Evolutionary conservation across 2,888 invertebrate genomes (phyloP), one percentile per base, ranked within the genome.

Genomic region (Nipponacmea schrenckii): DNA sequence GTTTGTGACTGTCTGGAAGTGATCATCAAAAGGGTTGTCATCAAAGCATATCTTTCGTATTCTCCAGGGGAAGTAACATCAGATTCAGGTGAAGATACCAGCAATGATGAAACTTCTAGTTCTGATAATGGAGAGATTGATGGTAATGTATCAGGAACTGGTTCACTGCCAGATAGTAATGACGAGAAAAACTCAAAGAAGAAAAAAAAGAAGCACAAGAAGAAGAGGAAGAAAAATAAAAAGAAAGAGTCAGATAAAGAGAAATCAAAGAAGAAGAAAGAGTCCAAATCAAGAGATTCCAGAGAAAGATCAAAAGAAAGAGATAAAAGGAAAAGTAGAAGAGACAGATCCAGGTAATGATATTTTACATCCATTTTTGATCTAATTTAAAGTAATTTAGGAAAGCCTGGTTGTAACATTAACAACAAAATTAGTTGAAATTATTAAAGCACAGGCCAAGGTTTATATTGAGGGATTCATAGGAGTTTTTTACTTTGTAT

Each of bases 141-240:
- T 66, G 78, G 70, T 44, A 74, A 76, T n/a, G 71, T 79, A 10
- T 81, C 82, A 1, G 83, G 74, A 39, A 82, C 83, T 12, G 84
- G 83, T 0, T 83, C 84, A 31, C 67, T 83, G 8, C 74, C 71
- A 65, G 77, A 79, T 56, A 74, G 77, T 5, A 80, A 79, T 50
- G 71, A 73, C 56, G 81, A 79, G 4, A 64, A 67, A n/a, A 77
- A 74, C 44, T 45, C 67, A 14, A 68, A 64, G 17, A 74, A 72
- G 44, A 76, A 75, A 50, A 80, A 77, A 64, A 77, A 76, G 64
- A 79, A 76, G 69, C 77, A 78, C 72, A 79, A 76, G 74, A 79
- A 79, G 67, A 82, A 79, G 69, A 80, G 80, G 67, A 82, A 79
- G 64, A 79, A 80, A 56, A 74, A 81, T 63, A 80, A 79, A 71